phyloP scores from a whole-genome alignment of 1,140 invertebrate species.

The Trachymyrmex septentrionalis region DNA sequence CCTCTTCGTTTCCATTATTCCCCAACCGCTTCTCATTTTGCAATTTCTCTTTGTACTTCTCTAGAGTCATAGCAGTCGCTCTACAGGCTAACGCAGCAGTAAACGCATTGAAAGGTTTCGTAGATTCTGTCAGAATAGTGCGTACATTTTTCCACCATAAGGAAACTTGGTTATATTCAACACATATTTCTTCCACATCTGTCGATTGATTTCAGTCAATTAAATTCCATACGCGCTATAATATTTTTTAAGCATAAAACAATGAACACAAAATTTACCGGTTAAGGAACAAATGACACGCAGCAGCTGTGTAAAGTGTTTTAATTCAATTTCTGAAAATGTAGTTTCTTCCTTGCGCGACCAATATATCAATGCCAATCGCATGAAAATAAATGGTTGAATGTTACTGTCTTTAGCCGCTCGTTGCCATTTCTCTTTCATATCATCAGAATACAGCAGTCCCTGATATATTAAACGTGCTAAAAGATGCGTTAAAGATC shows the following conservation, averaged over 20 bases:
- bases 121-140: constrained; percentile 90
- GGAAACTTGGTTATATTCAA: constrained; percentile 89
- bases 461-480: constrained; percentile 89
- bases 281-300: constrained; percentile 84
- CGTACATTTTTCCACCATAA: constrained; percentile 92
- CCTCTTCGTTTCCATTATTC: constrained; percentile 74
- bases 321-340: constrained; percentile 84
- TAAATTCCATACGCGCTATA: background rate
- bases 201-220: constrained; percentile 27
- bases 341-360: constrained; percentile 86
- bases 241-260: background rate
- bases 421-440: constrained; percentile 85
- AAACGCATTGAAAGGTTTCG: constrained; percentile 90
- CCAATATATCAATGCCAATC: constrained; percentile 90
- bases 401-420: constrained; percentile 87
- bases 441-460: constrained; percentile 87
- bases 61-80: constrained; percentile 88
- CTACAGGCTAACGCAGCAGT: constrained; percentile 92
- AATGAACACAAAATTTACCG: constrained; percentile 73
- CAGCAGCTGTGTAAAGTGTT: constrained; percentile 85
- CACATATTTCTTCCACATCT: constrained; percentile 85
- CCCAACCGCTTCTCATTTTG: constrained; percentile 68
- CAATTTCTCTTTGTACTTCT: constrained; percentile 85
- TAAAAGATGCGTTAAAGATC: constrained; percentile 70
- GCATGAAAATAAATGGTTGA: constrained; percentile 88